Evolutionary conservation across 2,888 invertebrate species (phyloP).

Genomic region (Melikaiella ostensackeni): DNA sequence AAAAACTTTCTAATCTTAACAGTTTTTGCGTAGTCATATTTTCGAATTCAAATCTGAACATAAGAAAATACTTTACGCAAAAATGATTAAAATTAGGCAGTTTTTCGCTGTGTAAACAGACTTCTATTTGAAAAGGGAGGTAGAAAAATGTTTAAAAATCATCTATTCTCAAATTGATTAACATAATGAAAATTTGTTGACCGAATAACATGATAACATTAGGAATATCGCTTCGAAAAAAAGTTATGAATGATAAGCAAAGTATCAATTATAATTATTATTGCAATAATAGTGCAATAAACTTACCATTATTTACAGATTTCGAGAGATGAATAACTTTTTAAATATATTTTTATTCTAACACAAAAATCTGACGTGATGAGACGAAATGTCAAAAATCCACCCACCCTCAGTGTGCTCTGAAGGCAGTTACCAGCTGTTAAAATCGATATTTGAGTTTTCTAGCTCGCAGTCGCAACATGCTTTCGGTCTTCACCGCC

Average conservation of each 20-base stretch:
- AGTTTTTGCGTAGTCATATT: not conserved
- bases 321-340: not conserved
- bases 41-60: not conserved
- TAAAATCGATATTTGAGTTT: constrained; percentile 10
- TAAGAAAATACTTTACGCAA: too few relatives aligned
- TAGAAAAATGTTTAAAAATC: not conserved
- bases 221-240: not conserved
- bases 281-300: not conserved
- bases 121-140: too few relatives aligned
- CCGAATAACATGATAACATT: not conserved
- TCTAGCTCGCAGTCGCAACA: not conserved
- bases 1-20: too few relatives aligned
- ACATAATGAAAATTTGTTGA: not conserved
- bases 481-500: not conserved
- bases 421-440: constrained; percentile 19
- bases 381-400: constrained; percentile 26
- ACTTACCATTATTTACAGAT: constrained; percentile 30
- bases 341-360: not conserved
- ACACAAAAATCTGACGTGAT: not conserved
- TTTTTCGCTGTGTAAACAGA: too few relatives aligned
- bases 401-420: constrained; percentile 16
- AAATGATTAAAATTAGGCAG: too few relatives aligned
- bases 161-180: not conserved
- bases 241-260: not conserved
- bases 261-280: not conserved